Evolutionary conservation across 2,113 vertebrate genomes (phyloP).

Genomic region (Thunnus thynnus): DNA sequence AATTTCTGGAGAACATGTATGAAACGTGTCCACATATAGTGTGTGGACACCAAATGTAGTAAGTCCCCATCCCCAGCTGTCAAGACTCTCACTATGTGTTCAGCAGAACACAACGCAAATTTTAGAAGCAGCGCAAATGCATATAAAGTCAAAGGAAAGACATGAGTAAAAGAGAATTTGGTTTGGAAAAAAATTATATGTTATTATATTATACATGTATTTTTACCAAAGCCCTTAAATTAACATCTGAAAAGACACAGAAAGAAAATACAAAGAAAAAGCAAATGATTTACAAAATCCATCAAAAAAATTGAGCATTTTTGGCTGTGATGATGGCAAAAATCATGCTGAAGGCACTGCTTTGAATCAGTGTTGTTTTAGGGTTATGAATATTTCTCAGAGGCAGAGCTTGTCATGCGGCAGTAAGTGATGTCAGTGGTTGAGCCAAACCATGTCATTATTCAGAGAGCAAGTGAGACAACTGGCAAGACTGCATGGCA

Average conservation of each 20-base stretch:
- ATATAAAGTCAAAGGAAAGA: too few relatives aligned
- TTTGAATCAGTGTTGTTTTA: slow-evolving; percentile 12
- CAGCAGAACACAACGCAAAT: too few relatives aligned
- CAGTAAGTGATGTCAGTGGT: slow-evolving; percentile 26
- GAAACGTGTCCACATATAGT: too few relatives aligned
- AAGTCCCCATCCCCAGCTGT: too few relatives aligned
- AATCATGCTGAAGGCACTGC: slow-evolving; percentile 12
- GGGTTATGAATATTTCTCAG: slow-evolving; percentile 13
- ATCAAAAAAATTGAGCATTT: not conserved
- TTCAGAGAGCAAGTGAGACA: slow-evolving; percentile 9
- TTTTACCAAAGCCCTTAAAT: not conserved
- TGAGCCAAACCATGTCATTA: slow-evolving; percentile 9
- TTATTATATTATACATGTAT: too few relatives aligned
- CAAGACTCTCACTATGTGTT: too few relatives aligned
- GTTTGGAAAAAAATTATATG: too few relatives aligned
- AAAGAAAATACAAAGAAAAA: too few relatives aligned
- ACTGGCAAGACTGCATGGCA: slow-evolving; percentile 10
- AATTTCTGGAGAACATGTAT: too few relatives aligned
- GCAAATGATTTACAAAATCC: slow-evolving; percentile 3
- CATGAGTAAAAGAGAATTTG: too few relatives aligned
- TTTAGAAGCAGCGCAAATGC: too few relatives aligned
- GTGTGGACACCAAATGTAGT: too few relatives aligned
- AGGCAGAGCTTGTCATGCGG: slow-evolving; percentile 19
- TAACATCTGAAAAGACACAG: not conserved
- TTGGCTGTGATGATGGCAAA: not conserved